Conservation (phyloP, 1,140 invertebrate species). For the Mercenaria mercenaria region DNA sequence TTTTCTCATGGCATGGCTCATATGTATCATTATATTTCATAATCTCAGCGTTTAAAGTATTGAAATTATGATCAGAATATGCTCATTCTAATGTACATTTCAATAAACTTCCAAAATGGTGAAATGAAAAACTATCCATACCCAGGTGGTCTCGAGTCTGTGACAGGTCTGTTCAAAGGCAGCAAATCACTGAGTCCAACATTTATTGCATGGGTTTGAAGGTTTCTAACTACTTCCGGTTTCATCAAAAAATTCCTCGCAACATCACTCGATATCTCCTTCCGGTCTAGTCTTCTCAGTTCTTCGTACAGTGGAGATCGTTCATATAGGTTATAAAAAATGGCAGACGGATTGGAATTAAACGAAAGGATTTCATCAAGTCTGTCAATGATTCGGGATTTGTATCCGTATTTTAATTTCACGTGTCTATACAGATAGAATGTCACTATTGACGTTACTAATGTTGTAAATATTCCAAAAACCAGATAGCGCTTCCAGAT, state of each 20-base stretch:
- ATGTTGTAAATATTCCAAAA: background rate
- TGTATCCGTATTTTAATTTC: slow-evolving; percentile 24
- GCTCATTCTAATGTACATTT: no score
- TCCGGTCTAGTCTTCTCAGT: background rate
- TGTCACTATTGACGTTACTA: background rate
- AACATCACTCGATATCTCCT: background rate
- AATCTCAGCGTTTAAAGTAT: no score
- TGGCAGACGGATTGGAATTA: slow-evolving; percentile 42
- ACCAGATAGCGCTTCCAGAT: slow-evolving; percentile 48
- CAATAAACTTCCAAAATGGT: no score
- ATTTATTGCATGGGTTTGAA: slow-evolving; percentile 29
- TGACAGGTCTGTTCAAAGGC: slow-evolving; percentile 54
- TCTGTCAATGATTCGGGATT: background rate
- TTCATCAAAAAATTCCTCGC: background rate
- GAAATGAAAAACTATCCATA: no score
- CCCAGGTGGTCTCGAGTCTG: slow-evolving; percentile 59
- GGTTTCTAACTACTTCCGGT: background rate
- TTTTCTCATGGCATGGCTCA: no score
- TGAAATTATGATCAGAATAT: no score
- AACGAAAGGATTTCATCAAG: slow-evolving; percentile 29
- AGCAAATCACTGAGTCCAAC: slow-evolving; percentile 55
- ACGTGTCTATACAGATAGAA: slow-evolving; percentile 40
- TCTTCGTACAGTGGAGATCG: slow-evolving; percentile 47
- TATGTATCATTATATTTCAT: no score
- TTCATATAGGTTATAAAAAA: slow-evolving; percentile 57